phyloP scores from a whole-genome alignment of 2,888 invertebrate genomes.

The Eupeodes luniger region DNA sequence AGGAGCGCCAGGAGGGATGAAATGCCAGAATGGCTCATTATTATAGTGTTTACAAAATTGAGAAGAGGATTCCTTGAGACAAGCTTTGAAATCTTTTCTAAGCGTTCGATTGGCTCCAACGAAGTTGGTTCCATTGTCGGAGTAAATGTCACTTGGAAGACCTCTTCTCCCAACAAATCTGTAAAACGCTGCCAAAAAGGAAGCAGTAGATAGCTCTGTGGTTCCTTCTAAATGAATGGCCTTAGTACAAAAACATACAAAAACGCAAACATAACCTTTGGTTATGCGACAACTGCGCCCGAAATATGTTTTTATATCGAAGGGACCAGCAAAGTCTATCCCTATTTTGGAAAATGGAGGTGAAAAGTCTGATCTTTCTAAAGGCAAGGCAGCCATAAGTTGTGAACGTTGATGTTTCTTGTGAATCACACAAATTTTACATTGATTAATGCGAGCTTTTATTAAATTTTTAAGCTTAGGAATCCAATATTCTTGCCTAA shows the following conservation, averaged over 20 bases:
- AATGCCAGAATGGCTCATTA: not conserved
- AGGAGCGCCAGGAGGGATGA: conserved; percentile 13
- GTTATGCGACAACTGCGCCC: conserved; percentile 58
- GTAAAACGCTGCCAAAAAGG: conserved; percentile 68
- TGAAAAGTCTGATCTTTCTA: conserved; percentile 41
- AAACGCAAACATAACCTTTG: conserved; percentile 66
- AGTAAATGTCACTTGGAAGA: conserved; percentile 53
- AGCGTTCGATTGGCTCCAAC: conserved; percentile 15
- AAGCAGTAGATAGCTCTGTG: conserved; percentile 46
- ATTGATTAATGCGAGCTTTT: conserved; percentile 31
- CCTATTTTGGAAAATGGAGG: conserved; percentile 57
- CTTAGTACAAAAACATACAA: conserved; percentile 66
- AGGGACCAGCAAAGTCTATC: conserved; percentile 67
- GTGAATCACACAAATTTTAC: conserved; percentile 42
- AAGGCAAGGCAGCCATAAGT: conserved; percentile 51
- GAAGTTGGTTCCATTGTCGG: conserved; percentile 61
- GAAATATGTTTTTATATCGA: conserved; percentile 57
- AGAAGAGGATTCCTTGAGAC: too few species aligned
- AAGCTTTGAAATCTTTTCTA: not conserved
- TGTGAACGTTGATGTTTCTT: conserved; percentile 45
- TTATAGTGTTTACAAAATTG: not conserved
- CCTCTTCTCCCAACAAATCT: conserved; percentile 59
- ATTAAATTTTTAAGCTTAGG: conserved; percentile 34
- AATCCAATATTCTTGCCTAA: conserved; percentile 35
- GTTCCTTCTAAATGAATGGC: conserved; percentile 66